Base-by-base conservation (phyloP, 30 jellyfish, hydroid and myxozoan species). In the Mastigias papua region DNA sequence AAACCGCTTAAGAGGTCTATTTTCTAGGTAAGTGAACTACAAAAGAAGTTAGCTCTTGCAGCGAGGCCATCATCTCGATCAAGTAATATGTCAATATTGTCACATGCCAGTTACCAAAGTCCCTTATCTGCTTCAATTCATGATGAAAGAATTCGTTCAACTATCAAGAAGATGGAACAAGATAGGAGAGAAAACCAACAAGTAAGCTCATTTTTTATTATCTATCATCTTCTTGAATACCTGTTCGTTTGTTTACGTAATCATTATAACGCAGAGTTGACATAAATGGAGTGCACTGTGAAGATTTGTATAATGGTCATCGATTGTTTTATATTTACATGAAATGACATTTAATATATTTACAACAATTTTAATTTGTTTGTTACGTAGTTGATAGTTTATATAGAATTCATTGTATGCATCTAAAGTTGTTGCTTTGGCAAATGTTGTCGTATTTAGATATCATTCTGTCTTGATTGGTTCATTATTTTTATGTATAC, bases 141-240 rank as follows among this genome's bases (percentile, higher is more conserved):
- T 63, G 99, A 96, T 42, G 99, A 96, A 61, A 91, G 72, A 51
- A 87, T 92, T 37, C 90, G 97, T 27, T 67, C 93, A 7, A 70
- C 96, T 0, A 77, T 96, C 68, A 91, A 85, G 64, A 91, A 81
- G 69, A 85, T 90, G 19, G 99, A 96, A 34, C 82, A 86, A 62
- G 98, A 91, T 33, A 69, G 97, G 25, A 96, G 86, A 66, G 98
- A 96, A 23, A 97, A 65, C 54, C 97, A 89, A 37, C 97, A 94
- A 89, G 98, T 94, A 54, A 37, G 61, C 6, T 6, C 60, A 8
- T n/a, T n/a, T n/a, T n/a, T n/a, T n/a, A n/a, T n/a, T n/a, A n/a
- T n/a, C n/a, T n/a, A n/a, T n/a, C n/a, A n/a, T n/a, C n/a, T n/a
- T n/a, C n/a, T n/a, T n/a, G n/a, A n/a, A n/a, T n/a, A n/a, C n/a